Evolutionary conservation across 2,888 invertebrate genomes (phyloP).

Genomic region (Trichacis sp.): DNA sequence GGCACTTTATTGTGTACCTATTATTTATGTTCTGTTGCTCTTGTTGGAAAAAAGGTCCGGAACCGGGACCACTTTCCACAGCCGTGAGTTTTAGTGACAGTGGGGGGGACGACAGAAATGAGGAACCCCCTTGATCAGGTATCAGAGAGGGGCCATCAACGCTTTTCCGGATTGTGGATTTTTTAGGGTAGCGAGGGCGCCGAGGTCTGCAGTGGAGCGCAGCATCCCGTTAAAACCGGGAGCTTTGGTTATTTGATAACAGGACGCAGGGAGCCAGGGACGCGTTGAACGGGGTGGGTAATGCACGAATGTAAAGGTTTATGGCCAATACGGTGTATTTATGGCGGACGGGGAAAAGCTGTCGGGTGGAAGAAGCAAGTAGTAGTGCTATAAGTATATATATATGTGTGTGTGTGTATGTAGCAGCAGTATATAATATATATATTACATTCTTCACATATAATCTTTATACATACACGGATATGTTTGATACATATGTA

Average conservation of each 20-base stretch:
- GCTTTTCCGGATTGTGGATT: slow-evolving; percentile 34
- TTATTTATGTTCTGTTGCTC: no score
- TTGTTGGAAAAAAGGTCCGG: no score
- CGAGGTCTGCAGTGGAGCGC: no score
- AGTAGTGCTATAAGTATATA: slow-evolving; percentile 25
- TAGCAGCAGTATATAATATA: no score
- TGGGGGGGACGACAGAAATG: slow-evolving; percentile 35
- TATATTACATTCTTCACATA: no score
- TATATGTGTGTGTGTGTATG: background rate
- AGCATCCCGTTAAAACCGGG: slow-evolving; percentile 51
- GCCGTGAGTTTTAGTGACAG: background rate
- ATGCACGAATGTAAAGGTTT: slow-evolving; percentile 65
- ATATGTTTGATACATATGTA: background rate
- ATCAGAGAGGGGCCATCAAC: slow-evolving; percentile 15
- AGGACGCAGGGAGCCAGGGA: slow-evolving; percentile 38
- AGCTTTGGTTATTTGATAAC: slow-evolving; percentile 57
- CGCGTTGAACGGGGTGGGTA: slow-evolving; percentile 54
- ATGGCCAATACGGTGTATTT: slow-evolving; percentile 66
- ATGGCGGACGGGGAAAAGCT: slow-evolving; percentile 56
- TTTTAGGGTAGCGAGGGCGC: slow-evolving; percentile 19
- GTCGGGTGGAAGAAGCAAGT: slow-evolving; percentile 19
- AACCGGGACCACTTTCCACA: no score
- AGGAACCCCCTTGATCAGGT: slow-evolving; percentile 28
- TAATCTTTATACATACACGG: no score
- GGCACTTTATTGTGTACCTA: no score